Base-by-base conservation (phyloP, 2,888 invertebrate genomes). In the Leptopilina syphax region DNA sequence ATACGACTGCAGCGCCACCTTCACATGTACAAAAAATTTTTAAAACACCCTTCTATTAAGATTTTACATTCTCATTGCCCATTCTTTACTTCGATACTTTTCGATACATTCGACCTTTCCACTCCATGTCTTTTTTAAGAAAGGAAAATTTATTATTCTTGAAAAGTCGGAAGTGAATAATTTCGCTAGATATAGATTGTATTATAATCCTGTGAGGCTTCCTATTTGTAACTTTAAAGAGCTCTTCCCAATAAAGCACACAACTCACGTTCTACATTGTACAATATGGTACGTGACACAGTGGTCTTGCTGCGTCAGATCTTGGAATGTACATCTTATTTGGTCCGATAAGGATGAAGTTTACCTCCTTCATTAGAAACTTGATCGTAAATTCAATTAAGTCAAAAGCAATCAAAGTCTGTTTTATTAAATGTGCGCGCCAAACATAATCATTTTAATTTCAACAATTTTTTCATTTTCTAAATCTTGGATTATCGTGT, bases 261-360 rank as follows among this genome's bases (percentile, higher is more conserved):
- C 73, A 34, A 57, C 57, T 73, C 73, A 73, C 73, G 73, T 60
- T 54, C 41, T 12, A 57, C 57, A 73, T 73, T 73, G 73, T 60
- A 73, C 73, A 73, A 73, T 73, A 73, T 60, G 41, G 57, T 73
- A 57, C 73, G 73, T 73, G 73, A 73, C 57, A 73, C 57, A 57
- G n/a, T 7, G n/a, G 63, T 70, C 50, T 54, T 70, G 70, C 70
- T 18, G 50, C 24, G 70, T 54, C 70, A 70, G 54, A 54, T 54
- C 27, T 70, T 54, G 50, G 50, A 70, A 70, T n/a, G 54, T 54
- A 70, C 50, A 70, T 70, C 70, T 70, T 54, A 70, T 54, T 54
- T 8, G 24, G 24, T 70, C 13, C 13, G 34, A 34, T 70, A 66
- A 41, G 66, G 54, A 54, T 13, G 50, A 70, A 54, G 54, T 27